Base-by-base conservation (phyloP, 2,113 vertebrate species). In the Phrynocephalus versicolor region DNA sequence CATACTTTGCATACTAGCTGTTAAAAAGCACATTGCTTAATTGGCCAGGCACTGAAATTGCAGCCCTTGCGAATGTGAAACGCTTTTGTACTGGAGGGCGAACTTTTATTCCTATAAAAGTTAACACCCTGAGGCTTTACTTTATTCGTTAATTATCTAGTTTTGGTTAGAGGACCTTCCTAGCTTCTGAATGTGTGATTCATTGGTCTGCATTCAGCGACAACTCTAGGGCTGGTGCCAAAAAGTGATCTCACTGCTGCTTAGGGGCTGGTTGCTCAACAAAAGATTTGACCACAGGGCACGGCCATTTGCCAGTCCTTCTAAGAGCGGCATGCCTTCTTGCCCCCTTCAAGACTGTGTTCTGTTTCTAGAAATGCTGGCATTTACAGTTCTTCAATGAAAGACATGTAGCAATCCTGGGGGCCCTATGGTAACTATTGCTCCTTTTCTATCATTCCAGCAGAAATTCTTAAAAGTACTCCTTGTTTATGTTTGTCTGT, bases 401-500 rank as follows among this genome's bases (percentile, higher is more conserved):
- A 55, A 14, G 23, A 58, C 79, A 89, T 75, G 30, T 89, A 71
- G 83, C 37, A 80, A 70, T 30, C 80, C 21, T 75, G 78, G 41
- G 65, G 60, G 77, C n/a, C n/a, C 27, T 83, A 30, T 19, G 8
- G 35, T 85, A 91, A 51, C 70, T 85, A 81, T 73, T 78, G 57
- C 18, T 60, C 74, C 82, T 69, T 51, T 81, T n/a, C 57, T 67
- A 30, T 37, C 67, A 90, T 55, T 74, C 69, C 81, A 81, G 88
- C 37, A 88, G 0, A 4, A 86, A 77, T 73, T 85, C 82, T 91
- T 86, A 88, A 90, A 91, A 45, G 16, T 81, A 72, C 35, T 77
- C 41, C 64, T 67, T 67, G 64, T 65, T 27, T 27, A 51, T 51
- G 45, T 51, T 51, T 51, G 45, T 6, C 10, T 51, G 45, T 51